These are phyloP conservation scores for Drosophila willistoni DNA, from an alignment of 1,140 invertebrate species.

Conservation along the genomic window DNA sequence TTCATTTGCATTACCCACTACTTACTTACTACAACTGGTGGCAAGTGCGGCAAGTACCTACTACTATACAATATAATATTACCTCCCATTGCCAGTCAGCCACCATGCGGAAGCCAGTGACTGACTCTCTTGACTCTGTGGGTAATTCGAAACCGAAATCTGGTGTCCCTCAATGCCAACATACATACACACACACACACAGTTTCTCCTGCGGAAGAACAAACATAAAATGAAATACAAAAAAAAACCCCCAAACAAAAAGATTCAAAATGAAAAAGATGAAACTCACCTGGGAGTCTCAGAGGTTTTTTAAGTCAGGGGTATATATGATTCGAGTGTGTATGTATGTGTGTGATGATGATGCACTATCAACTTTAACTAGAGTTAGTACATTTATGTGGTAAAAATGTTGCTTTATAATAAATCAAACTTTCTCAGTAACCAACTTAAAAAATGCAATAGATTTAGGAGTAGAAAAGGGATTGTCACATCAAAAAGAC, in stretches of 20 bases:
- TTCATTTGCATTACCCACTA: conserved; percentile 21
- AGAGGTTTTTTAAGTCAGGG: conserved; percentile 5
- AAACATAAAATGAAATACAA: conserved; percentile 12
- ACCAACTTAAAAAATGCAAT: too few species aligned
- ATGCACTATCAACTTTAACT: too few species aligned
- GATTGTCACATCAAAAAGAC: too few species aligned
- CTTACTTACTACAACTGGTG: too few species aligned
- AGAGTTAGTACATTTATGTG: too few species aligned
- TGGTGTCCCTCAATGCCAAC: conserved; percentile 13
- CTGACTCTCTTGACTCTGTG: conserved; percentile 1
- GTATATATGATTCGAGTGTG: too few species aligned
- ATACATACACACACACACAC: background rate
- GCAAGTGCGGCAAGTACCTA: background rate
- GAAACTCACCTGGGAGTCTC: conserved; percentile 38
- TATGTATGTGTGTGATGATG: too few species aligned
- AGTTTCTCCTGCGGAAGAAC: conserved; percentile 41
- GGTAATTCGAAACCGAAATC: conserved; percentile 15
- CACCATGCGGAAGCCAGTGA: conserved; percentile 15
- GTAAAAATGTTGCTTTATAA: too few species aligned
- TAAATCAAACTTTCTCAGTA: too few species aligned
- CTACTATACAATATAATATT: background rate
- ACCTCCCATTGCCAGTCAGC: background rate
- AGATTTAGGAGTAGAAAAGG: too few species aligned
- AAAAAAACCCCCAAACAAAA: conserved; percentile 28
- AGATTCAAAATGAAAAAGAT: conserved; percentile 19